phyloP scores from a whole-genome alignment of 2,113 vertebrate species.

The Apodemus sylvaticus region DNA sequence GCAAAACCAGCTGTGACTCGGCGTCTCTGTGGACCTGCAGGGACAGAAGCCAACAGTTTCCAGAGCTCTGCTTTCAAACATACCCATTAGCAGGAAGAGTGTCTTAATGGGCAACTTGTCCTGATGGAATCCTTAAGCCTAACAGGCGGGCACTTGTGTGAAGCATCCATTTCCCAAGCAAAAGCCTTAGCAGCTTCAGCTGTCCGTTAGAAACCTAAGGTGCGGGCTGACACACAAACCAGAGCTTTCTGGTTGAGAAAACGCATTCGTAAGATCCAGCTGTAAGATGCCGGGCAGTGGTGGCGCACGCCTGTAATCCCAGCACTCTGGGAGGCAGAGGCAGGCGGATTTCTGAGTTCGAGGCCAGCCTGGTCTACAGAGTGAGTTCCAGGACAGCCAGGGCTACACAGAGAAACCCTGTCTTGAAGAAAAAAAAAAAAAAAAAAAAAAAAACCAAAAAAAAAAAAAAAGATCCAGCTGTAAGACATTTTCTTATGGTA shows the following conservation, averaged over 20 bases:
- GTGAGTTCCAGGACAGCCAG: no score
- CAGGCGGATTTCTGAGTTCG: no score
- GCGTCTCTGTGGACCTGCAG: conserved; percentile 92
- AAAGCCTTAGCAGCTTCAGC: not conserved
- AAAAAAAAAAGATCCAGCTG: not conserved
- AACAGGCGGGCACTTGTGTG: not conserved
- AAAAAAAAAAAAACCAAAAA: no score
- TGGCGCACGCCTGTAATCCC: no score
- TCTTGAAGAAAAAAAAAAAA: no score
- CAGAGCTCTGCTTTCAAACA: not conserved
- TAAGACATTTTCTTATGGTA: not conserved
- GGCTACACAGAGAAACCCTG: no score
- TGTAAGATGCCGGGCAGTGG: no score
- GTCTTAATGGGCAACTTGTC: not conserved
- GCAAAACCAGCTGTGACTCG: conserved; percentile 92
- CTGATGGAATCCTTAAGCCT: not conserved
- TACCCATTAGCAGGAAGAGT: not conserved
- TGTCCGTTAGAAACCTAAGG: not conserved
- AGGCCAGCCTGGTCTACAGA: no score
- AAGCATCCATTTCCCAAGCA: not conserved
- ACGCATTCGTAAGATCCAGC: not conserved
- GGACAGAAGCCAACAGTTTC: not conserved
- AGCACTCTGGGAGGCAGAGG: no score
- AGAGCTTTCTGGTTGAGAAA: not conserved
- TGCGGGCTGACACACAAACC: not conserved